These are phyloP conservation scores for Manis pentadactyla DNA, from an alignment of 2,797 vertebrate species.

Conservation along the genomic window DNA sequence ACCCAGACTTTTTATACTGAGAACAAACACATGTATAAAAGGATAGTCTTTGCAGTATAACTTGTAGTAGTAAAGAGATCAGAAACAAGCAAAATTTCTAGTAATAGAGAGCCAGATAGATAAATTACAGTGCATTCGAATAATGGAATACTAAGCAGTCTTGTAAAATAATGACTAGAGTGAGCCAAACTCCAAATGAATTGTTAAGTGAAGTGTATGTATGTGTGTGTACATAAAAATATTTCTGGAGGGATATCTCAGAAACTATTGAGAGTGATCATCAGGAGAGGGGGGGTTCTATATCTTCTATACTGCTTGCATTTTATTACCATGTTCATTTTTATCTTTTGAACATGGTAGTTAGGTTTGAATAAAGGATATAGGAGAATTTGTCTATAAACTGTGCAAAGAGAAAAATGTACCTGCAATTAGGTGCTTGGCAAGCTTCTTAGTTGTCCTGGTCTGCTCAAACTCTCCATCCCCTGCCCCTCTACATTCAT, in stretches of 20 bases:
- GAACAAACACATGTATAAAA: neutral
- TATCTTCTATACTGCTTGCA: neutral
- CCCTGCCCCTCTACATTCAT: neutral
- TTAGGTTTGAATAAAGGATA: neutral
- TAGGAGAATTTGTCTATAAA: neutral
- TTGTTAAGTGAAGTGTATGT: neutral
- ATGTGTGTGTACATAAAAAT: neutral
- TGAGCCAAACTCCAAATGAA: slow-evolving; percentile 1
- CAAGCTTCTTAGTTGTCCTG: neutral
- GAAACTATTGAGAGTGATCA: neutral
- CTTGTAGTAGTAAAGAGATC: neutral
- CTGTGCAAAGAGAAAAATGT: neutral
- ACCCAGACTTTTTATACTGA: neutral
- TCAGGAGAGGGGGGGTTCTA: neutral
- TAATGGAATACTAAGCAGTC: neutral
- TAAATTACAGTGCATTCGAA: neutral
- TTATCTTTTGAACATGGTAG: neutral
- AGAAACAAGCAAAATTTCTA: neutral
- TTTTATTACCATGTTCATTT: neutral
- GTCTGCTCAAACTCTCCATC: neutral
- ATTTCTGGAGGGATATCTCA: neutral
- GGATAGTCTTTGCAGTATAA: neutral
- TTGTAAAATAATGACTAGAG: neutral
- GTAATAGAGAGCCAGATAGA: neutral
- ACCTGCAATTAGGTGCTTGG: neutral